Evolutionary conservation across 2,113 vertebrate species (phyloP).

Genomic region (Indicator indicator): DNA sequence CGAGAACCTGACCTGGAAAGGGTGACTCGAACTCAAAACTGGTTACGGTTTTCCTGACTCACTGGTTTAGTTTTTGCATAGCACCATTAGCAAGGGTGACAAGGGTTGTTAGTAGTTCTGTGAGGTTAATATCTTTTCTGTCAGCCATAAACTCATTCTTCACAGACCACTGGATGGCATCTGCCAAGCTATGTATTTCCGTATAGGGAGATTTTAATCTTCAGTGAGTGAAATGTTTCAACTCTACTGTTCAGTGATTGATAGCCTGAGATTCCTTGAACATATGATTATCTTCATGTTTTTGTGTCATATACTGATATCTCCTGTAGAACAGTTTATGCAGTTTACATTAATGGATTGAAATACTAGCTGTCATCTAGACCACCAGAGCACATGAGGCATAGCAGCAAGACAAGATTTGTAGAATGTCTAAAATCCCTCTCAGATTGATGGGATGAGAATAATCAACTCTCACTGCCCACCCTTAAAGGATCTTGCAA

Average conservation of each 20-base stretch:
- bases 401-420: conserved; percentile 11
- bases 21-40: background rate
- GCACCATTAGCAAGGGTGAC: background rate
- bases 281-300: background rate
- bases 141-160: background rate
- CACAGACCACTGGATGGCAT: background rate
- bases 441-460: background rate
- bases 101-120: background rate
- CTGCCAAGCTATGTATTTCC: background rate
- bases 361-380: conserved; percentile 14
- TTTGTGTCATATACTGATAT: background rate
- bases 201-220: conserved; percentile 36
- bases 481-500: background rate
- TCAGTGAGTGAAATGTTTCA: background rate
- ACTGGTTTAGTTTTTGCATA: background rate
- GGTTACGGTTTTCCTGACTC: background rate
- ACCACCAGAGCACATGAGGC: conserved; percentile 15
- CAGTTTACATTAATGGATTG: conserved; percentile 17
- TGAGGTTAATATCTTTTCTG: background rate
- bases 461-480: background rate
- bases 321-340: background rate
- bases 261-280: background rate
- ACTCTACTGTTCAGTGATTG: background rate
- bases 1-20: background rate
- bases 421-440: conserved; percentile 10